phyloP scores from a whole-genome alignment of 2,797 vertebrate species.

The Sciaenops ocellatus region DNA sequence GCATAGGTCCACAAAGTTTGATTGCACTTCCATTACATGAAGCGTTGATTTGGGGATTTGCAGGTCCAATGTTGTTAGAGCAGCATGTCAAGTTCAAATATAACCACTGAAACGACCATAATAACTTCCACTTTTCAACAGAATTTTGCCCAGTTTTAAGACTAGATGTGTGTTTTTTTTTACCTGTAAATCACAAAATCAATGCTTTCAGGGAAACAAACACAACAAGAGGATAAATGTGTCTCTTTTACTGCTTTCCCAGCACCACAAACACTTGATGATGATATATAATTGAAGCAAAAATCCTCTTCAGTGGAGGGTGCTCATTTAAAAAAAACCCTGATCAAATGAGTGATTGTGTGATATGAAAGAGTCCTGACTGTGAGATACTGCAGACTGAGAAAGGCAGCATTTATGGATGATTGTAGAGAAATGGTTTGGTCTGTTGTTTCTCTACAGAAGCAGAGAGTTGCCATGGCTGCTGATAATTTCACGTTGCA shows the following conservation, averaged over 20 bases:
- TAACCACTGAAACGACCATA: neutral
- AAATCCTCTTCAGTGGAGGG: neutral
- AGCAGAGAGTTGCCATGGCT: neutral
- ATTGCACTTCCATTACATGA: neutral
- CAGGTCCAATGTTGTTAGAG: too few species aligned
- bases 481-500: neutral
- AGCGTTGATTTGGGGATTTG: neutral
- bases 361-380: neutral
- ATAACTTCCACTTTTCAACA: neutral
- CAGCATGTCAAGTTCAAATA: neutral
- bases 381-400: neutral
- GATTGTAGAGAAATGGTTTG: neutral
- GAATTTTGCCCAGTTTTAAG: neutral
- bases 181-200: neutral
- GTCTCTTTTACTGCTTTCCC: neutral
- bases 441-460: neutral
- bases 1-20: neutral
- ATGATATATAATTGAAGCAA: neutral
- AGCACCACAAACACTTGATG: neutral
- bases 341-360: neutral
- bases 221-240: neutral
- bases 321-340: neutral
- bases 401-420: neutral
- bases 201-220: neutral
- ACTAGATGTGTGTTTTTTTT: neutral